These are phyloP conservation scores for Parauchenoglanis ngamensis DNA, from an alignment of 2,797 vertebrate genomes.

Conservation along the genomic window DNA sequence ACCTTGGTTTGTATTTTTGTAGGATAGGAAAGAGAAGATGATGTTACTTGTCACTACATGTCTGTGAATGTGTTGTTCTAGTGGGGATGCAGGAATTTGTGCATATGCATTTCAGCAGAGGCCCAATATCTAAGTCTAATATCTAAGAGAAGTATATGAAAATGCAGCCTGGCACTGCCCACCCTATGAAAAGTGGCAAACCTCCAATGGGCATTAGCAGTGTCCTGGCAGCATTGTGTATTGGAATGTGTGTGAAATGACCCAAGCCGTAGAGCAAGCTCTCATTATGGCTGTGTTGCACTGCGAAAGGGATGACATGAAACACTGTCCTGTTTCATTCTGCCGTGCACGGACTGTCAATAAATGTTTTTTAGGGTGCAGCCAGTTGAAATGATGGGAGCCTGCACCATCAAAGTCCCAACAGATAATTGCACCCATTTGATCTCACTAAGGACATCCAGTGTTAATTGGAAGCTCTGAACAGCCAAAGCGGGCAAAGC, in stretches of 20 bases:
- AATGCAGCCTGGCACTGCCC: constrained; percentile 3
- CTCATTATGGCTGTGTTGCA: constrained; percentile 63
- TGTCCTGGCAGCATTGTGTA: constrained; percentile 33
- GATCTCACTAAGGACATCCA: constrained; percentile 65
- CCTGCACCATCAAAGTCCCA: constrained; percentile 69
- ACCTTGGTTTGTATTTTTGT: constrained; percentile 57
- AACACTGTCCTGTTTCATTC: constrained; percentile 59
- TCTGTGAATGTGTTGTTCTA: constrained; percentile 16
- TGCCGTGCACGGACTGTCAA: constrained; percentile 62
- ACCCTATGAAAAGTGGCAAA: constrained; percentile 32
- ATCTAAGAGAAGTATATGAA: not conserved
- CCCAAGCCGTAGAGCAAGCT: constrained; percentile 50
- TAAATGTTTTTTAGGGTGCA: constrained; percentile 56
- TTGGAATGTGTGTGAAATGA: constrained; percentile 55
- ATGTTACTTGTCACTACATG: constrained; percentile 31
- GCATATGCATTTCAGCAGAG: constrained; percentile 15
- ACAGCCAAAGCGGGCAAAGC: constrained; percentile 64
- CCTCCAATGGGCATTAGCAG: constrained; percentile 31
- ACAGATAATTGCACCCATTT: constrained; percentile 73
- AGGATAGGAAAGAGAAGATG: constrained; percentile 31
- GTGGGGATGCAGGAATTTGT: not conserved
- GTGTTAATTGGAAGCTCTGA: constrained; percentile 75
- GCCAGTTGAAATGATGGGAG: constrained; percentile 66
- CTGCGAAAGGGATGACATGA: constrained; percentile 58
- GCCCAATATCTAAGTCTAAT: constrained; percentile 19